A percentile compares a stretch with the other conserved stretches of the same genome.
These are phyloP conservation scores for Porites lobata DNA, from an alignment of 92 coral and sea anemone species.

Conservation along the genomic window DNA sequence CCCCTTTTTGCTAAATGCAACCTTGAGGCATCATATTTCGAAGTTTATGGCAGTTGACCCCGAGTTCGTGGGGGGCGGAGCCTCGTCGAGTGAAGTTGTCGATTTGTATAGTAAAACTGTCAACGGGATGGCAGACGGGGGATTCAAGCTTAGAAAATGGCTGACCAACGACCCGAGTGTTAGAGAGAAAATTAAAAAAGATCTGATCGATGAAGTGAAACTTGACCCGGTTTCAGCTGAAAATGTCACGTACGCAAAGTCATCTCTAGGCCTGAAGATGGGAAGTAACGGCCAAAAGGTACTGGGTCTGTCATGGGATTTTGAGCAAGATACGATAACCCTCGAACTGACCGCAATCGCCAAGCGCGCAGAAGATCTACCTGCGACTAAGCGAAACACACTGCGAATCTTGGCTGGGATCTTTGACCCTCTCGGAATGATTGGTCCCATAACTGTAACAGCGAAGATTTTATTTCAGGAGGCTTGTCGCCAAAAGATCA, in stretches of 20 bases:
- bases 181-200: background rate
- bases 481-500: conserved; percentile 35
- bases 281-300: conserved; percentile 19
- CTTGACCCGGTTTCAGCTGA: background rate
- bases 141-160: conserved; percentile 21
- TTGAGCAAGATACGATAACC: background rate
- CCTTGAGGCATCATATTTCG: conserved; percentile 43
- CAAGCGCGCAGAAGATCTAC: background rate
- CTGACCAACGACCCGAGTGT: conserved; percentile 11
- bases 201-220: background rate
- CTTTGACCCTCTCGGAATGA: conserved; percentile 52
- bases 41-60: conserved; percentile 26
- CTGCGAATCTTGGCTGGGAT: conserved; percentile 40
- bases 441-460: conserved; percentile 27
- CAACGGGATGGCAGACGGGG: conserved; percentile 2
- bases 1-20: conserved; percentile 35
- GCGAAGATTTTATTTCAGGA: conserved; percentile 62
- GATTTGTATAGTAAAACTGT: background rate
- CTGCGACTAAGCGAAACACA: conserved; percentile 18
- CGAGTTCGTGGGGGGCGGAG: conserved; percentile 22
- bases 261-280: background rate
- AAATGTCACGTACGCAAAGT: conserved; percentile 4
- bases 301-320: conserved; percentile 4
- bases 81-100: background rate
- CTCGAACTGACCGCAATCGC: conserved; percentile 7